Conservation (phyloP, 1,140 invertebrate species). For the Bombus balteatus region DNA sequence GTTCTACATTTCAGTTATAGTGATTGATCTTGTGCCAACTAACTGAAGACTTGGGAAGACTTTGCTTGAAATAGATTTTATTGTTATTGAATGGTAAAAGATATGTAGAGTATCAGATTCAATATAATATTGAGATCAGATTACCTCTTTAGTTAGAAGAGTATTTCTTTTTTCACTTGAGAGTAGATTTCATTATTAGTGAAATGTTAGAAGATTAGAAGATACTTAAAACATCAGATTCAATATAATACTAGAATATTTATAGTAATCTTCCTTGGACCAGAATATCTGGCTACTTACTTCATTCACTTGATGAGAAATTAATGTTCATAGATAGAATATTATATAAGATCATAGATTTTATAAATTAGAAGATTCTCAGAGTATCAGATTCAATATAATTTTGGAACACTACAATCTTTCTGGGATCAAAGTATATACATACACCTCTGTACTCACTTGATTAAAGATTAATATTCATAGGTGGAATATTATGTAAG, state of each 20-base stretch:
- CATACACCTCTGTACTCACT: too few relatives aligned
- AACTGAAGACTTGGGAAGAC: too few relatives aligned
- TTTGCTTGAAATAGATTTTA: not conserved
- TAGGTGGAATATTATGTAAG: not conserved
- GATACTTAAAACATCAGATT: not conserved
- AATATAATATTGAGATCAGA: too few relatives aligned
- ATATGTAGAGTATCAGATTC: not conserved
- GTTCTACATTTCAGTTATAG: too few relatives aligned
- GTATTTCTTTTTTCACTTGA: too few relatives aligned
- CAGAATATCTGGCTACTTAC: not conserved
- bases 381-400: not conserved
- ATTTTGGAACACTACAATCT: not conserved
- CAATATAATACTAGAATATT: not conserved
- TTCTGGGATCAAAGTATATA: not conserved
- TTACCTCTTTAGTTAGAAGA: too few relatives aligned
- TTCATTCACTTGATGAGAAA: not conserved
- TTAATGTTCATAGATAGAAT: not conserved
- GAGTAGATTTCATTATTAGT: too few relatives aligned
- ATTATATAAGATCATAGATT: not conserved
- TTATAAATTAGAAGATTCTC: not conserved
- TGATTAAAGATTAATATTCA: not conserved
- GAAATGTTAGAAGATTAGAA: not conserved
- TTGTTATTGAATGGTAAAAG: not conserved
- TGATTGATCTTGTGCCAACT: not conserved
- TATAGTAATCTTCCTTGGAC: not conserved